Evolutionary conservation across 2,113 vertebrate genomes (phyloP).

Genomic region (Actenoides hombroni): DNA sequence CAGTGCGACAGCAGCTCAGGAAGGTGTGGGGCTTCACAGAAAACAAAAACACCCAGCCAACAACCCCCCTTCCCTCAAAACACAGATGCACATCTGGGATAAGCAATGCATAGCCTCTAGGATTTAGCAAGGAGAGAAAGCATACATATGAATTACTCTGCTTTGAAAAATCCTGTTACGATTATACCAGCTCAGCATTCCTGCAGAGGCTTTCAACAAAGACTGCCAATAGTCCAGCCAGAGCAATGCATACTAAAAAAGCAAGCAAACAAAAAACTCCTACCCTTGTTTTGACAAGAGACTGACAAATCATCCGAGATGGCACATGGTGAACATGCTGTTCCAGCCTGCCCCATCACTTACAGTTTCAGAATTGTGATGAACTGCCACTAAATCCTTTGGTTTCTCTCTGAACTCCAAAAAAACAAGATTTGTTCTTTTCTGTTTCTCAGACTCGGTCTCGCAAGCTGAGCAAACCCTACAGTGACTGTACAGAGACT

Average conservation of each 20-base stretch:
- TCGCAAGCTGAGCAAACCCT: constrained; percentile 78
- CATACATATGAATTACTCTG: neutral
- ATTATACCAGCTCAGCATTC: neutral
- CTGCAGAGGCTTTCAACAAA: neutral
- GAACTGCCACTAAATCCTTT: neutral
- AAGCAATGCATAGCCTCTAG: neutral
- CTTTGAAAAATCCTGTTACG: neutral
- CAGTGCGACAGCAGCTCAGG: neutral
- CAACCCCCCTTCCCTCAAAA: neutral
- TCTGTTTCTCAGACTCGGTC: constrained; percentile 72
- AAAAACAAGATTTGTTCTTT: neutral
- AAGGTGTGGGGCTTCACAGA: neutral
- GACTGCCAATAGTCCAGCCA: neutral
- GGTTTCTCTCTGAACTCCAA: neutral
- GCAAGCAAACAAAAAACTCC: neutral
- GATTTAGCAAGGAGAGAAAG: neutral
- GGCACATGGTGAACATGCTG: neutral
- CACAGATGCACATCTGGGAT: neutral
- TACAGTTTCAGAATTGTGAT: neutral
- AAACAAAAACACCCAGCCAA: neutral
- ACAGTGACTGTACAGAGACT: constrained; percentile 79
- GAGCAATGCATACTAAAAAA: neutral
- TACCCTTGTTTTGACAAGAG: neutral
- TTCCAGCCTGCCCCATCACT: neutral
- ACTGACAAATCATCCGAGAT: neutral